phyloP scores from a whole-genome alignment of 2,113 vertebrate species.

The Hassar affinis region DNA sequence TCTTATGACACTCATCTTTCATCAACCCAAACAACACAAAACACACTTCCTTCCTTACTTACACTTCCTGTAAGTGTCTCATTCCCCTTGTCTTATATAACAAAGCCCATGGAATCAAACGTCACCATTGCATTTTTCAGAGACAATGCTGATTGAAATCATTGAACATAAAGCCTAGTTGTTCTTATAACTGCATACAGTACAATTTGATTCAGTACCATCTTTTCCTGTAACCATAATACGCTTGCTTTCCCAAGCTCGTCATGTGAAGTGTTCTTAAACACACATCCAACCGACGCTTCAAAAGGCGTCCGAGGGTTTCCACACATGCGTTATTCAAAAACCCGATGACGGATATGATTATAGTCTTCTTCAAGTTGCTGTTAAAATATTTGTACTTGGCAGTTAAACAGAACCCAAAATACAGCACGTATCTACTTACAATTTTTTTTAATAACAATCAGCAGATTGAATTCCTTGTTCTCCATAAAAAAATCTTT shows the following conservation, averaged over 20 bases:
- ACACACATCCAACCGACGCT: not conserved
- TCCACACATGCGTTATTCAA: conserved; percentile 5
- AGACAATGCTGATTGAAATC: not conserved
- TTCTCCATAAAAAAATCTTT: not conserved
- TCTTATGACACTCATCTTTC: not conserved
- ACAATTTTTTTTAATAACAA: not conserved
- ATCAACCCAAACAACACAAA: conserved; percentile 4
- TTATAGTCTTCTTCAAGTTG: not conserved
- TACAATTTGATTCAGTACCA: not conserved
- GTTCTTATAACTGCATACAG: not conserved
- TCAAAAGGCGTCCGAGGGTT: not conserved
- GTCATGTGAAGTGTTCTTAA: not conserved
- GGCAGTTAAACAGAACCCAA: not conserved
- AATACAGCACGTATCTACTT: too few relatives aligned
- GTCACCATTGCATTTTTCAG: not conserved
- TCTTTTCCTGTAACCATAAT: not conserved
- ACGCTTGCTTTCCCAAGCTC: not conserved
- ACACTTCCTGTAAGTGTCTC: not conserved
- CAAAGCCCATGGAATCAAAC: not conserved
- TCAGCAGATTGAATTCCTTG: not conserved
- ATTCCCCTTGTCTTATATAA: not conserved
- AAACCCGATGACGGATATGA: not conserved
- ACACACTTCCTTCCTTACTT: too few relatives aligned
- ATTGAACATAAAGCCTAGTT: not conserved
- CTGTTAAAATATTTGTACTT: conserved; percentile 12